A percentile compares a stretch with the other conserved stretches of the same genome.
Conservation (phyloP, 2,797 vertebrate species). For the Poecilia picta region DNA sequence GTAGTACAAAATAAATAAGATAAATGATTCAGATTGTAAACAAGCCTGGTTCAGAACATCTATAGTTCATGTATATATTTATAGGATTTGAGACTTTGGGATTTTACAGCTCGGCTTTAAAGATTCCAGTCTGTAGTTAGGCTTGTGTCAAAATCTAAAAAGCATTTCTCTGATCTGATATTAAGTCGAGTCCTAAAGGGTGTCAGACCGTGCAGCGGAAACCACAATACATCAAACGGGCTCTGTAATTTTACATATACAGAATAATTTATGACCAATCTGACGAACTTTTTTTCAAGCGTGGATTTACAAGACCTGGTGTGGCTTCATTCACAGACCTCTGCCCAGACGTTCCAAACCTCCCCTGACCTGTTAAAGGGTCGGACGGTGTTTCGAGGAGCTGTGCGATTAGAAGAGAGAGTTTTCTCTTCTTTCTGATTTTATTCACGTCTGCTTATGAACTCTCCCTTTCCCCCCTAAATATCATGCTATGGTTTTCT, state of each 20-base stretch:
- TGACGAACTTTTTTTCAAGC: neutral
- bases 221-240: slow-evolving; percentile 7
- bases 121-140: slow-evolving; percentile 1
- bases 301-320: slow-evolving; percentile 6
- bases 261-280: neutral
- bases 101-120: slow-evolving; percentile 5
- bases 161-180: slow-evolving; percentile 8
- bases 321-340: slow-evolving; percentile 20
- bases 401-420: slow-evolving; percentile 25
- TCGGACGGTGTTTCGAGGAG: slow-evolving; percentile 18
- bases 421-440: slow-evolving; percentile 10
- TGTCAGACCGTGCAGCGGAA: neutral
- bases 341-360: slow-evolving; percentile 19
- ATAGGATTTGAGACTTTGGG: neutral
- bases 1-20: neutral
- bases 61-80: slow-evolving; percentile 3
- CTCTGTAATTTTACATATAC: neutral
- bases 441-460: slow-evolving; percentile 22
- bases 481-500: slow-evolving; percentile 23
- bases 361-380: slow-evolving; percentile 12
- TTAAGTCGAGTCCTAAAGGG: neutral
- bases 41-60: neutral
- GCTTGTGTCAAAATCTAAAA: neutral
- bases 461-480: neutral
- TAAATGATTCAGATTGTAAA: neutral